A percentile compares a stretch with the other conserved stretches of the same genome.
Conservation (phyloP, 2,888 invertebrate genomes). For the Epinotia brunnichana region DNA sequence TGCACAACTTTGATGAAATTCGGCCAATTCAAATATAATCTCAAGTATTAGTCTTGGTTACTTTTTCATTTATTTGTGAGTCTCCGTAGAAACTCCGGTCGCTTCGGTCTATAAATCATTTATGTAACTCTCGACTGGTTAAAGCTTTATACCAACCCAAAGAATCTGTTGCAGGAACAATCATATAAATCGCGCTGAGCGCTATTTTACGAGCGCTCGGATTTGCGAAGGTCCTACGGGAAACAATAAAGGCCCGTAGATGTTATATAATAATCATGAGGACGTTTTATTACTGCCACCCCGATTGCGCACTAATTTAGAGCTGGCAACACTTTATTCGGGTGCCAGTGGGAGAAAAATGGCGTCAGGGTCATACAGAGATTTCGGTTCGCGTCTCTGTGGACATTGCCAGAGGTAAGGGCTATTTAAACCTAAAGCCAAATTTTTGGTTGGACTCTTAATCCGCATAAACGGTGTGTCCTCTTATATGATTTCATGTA, state of each 20-base stretch:
- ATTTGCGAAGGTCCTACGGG: slow-evolving; percentile 1
- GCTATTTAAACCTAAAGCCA: no score
- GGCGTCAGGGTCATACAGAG: neutral
- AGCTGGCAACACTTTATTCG: neutral
- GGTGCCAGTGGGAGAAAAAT: neutral
- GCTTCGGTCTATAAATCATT: neutral
- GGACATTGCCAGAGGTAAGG: no score
- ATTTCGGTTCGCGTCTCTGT: no score
- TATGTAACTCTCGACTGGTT: no score
- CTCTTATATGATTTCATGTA: no score
- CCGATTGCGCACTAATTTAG: slow-evolving; percentile 13
- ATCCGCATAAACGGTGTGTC: no score
- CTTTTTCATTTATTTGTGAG: no score
- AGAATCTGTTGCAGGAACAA: slow-evolving; percentile 4
- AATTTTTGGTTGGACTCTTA: no score
- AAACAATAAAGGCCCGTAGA: slow-evolving; percentile 3
- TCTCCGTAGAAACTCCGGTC: no score
- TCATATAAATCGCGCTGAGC: slow-evolving; percentile 12
- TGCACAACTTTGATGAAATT: no score
- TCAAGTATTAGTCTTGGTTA: no score
- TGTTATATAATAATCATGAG: slow-evolving; percentile 29
- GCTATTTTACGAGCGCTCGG: slow-evolving; percentile 6
- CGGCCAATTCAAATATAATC: no score
- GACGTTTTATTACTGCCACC: slow-evolving; percentile 11
- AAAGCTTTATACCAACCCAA: neutral